Percentiles rank a stretch among this genome's conserved stretches.
Evolutionary conservation across 2,888 invertebrate genomes (phyloP).

Genomic region (Eupithecia exiguata): DNA sequence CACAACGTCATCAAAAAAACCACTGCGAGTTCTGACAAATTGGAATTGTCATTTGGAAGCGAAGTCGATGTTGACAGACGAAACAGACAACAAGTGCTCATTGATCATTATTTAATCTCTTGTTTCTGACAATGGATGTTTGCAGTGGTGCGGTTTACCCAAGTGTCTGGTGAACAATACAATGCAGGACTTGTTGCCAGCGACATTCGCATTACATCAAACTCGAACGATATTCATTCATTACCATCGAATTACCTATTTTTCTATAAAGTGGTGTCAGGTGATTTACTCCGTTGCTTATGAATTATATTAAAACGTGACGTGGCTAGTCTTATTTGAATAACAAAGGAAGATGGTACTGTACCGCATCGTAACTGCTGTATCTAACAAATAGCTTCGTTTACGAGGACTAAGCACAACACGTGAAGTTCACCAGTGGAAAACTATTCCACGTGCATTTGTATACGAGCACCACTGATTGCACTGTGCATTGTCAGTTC

Average conservation of each 20-base stretch:
- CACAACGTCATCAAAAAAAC: constrained; percentile 13
- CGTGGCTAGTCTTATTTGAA: background rate
- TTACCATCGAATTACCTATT: background rate
- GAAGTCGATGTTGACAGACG: constrained; percentile 46
- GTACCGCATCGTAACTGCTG: background rate
- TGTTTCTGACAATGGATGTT: constrained; percentile 65
- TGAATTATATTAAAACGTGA: background rate
- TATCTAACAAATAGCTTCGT: background rate
- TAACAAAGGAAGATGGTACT: background rate
- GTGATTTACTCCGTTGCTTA: background rate
- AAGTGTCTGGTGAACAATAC: constrained; percentile 66
- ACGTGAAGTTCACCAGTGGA: constrained; percentile 14
- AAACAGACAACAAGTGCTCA: constrained; percentile 44
- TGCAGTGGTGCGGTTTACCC: constrained; percentile 56
- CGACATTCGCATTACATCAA: background rate
- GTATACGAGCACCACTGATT: constrained; percentile 9
- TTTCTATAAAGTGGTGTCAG: background rate
- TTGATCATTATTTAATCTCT: constrained; percentile 48
- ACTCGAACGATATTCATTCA: background rate
- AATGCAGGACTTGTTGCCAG: constrained; percentile 45
- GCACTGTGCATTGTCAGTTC: constrained; percentile 19
- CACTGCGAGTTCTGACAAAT: background rate
- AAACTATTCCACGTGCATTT: constrained; percentile 20
- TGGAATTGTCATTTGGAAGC: constrained; percentile 12
- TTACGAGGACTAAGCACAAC: background rate